Base-by-base conservation (phyloP, 2,113 vertebrate species). In the Gymnorhina tibicen region DNA sequence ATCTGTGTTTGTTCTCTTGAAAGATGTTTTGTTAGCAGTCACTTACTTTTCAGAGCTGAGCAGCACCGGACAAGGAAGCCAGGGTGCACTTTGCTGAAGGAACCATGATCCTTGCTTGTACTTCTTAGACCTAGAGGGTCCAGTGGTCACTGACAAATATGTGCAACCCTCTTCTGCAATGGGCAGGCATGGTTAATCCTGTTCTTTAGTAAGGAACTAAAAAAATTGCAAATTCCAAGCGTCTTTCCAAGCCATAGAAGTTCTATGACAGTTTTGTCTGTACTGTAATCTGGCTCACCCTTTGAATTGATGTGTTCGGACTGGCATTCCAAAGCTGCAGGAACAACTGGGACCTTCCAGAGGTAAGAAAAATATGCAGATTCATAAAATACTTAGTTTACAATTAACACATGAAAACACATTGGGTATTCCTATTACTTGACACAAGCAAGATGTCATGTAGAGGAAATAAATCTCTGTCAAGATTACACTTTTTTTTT, bases 341-440 rank as follows among this genome's bases (percentile, higher is more conserved):
- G 58, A 67, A 74, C 19, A 33, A 67, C 46, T 73, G 67, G 10
- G 23, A 39, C 52, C 50, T 30, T 84, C 14, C 37, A 72, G 28
- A 44, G 30, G 82, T 33, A 12, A 90, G 39, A 85, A 85, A 72
- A 75, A 63, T 27, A 13, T 17, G 21, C 79, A 72, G 33, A 39
- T 68, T 85, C 21, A 27, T 62, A 58, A 85, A 94, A 72, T 78
- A 58, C 87, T 94, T 85, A 68, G 35, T 85, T 97, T 95, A 85
- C 76, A 93, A 87, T 95, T 97, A 91, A 88, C 74, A 53, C 77
- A 42, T 91, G 60, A 64, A 96, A 97, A 93, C 67, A 49, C 10
- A 58, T 1, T 52, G 4, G 67, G 10, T 76, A 20, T 79, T 92
- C 53, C 30, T 90, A 10, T 56, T 93, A 58, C 53, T 90, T 97